Evolutionary conservation across 2,888 invertebrate species (phyloP), one percentile per base, ranked within the genome.

Genomic region (Thyatira batis): DNA sequence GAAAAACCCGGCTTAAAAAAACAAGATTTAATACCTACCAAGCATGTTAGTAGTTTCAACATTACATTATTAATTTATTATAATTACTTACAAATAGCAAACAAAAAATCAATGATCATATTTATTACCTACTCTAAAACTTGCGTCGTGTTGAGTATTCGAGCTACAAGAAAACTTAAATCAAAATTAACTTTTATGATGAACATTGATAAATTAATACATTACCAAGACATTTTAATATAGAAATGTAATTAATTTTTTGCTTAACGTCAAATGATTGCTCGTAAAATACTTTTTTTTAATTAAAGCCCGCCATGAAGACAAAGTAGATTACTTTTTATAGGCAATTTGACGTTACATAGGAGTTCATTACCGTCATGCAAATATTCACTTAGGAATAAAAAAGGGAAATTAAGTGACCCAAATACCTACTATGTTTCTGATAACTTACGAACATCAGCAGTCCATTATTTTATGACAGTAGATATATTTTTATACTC

Each of bases 311-410:
- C 17, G 65, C 60, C 65, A 65, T 63, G 66, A 78, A 84, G 82
- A 82, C 80, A 79, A 78, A 79, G 78, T 69, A 67, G 60, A 72
- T 77, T 70, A 78, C 67, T 82, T 84, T 84, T 85, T 83, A 85
- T 77, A 70, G 76, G 67, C 71, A 71, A 78, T 82, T 77, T 69
- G 65, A 76, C 66, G 75, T 73, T 67, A 67, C 68, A 74, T 70
- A 70, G 60, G 59, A 70, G 69, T 77, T 78, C 79, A 84, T 83
- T 83, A 81, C 65, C 73, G 78, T 73, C 85, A 86, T 87, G 86
- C 86, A 85, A 89, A 88, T 86, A 87, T 87, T 87, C 85, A 85
- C 84, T 88, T 87, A 84, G 76, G 70, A 69, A 58, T 65, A 70
- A 70, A 68, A 67, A 69, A 66, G 66, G 74, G 69, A 80, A 82